phyloP scores from a whole-genome alignment of 1,140 invertebrate species.

The Agraylea sexmaculata region DNA sequence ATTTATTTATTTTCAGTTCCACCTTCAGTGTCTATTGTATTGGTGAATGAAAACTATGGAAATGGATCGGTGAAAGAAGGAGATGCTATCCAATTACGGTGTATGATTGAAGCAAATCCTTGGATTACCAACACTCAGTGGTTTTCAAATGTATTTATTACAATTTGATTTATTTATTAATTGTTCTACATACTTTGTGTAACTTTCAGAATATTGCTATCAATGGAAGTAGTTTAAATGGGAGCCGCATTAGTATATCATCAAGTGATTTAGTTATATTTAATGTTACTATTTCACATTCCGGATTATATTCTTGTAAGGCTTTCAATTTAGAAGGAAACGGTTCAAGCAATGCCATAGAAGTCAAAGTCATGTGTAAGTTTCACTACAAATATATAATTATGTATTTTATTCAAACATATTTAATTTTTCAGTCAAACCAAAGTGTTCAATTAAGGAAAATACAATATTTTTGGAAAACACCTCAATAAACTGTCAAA shows the following conservation, averaged over 20 bases:
- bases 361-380: conserved; percentile 17
- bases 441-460: conserved; percentile 10
- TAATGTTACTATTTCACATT: conserved; percentile 13
- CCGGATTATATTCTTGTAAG: conserved; percentile 18
- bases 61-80: conserved; percentile 12
- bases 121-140: conserved; percentile 21
- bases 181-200: not conserved
- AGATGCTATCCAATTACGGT: conserved; percentile 17
- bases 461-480: conserved; percentile 8
- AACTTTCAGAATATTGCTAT: conserved; percentile 18
- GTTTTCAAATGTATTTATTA: conserved; percentile 19
- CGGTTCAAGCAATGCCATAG: conserved; percentile 14
- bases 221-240: conserved; percentile 16
- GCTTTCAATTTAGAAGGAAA: conserved; percentile 20
- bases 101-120: conserved; percentile 21
- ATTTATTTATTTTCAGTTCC: conserved; percentile 12
- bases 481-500: conserved; percentile 10
- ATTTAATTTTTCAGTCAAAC: conserved; percentile 16
- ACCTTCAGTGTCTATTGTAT: conserved; percentile 11
- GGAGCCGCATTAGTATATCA: conserved; percentile 18
- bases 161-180: not conserved
- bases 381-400: conserved; percentile 7
- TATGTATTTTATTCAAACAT: conserved; percentile 4
- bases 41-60: conserved; percentile 12
- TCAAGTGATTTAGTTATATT: conserved; percentile 18